These are phyloP conservation scores for Cephus spinipes DNA, from an alignment of 2,888 invertebrate species.

Conservation along the genomic window DNA sequence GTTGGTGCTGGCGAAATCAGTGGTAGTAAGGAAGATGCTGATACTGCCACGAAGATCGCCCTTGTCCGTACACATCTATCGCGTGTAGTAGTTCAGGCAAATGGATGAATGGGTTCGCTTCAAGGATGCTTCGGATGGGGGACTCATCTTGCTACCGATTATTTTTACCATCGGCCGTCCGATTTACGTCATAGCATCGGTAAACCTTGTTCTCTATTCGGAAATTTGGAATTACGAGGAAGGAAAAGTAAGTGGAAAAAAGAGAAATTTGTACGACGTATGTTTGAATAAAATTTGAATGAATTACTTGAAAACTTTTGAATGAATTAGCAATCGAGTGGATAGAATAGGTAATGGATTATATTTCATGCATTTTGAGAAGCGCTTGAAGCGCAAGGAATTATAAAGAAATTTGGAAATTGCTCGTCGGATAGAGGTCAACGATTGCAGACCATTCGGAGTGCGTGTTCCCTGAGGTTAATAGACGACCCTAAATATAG, in stretches of 20 bases:
- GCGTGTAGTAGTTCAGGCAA: constrained; percentile 28
- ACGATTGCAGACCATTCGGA: neutral
- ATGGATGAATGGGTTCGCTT: constrained; percentile 39
- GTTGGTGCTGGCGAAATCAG: neutral
- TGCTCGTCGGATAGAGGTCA: neutral
- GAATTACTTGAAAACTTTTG: neutral
- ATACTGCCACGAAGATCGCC: neutral
- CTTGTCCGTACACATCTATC: neutral
- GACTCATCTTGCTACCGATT: constrained; percentile 14
- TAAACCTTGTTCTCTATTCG: neutral
- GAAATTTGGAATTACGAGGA: neutral
- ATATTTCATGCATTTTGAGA: neutral
- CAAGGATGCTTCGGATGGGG: constrained; percentile 30
- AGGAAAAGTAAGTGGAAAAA: neutral
- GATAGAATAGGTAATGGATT: neutral
- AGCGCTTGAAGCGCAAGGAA: neutral
- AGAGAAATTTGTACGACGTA: neutral
- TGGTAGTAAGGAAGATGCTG: neutral
- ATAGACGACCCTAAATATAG: neutral
- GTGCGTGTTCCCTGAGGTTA: neutral
- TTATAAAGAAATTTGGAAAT: neutral
- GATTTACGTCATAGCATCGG: neutral
- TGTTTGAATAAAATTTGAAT: neutral
- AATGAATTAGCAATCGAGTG: neutral
- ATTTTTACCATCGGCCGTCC: neutral